Percentiles rank a stretch among this genome's conserved stretches.
Evolutionary conservation across 2,113 vertebrate genomes (phyloP).

Genomic region (Dromiciops gliroides): DNA sequence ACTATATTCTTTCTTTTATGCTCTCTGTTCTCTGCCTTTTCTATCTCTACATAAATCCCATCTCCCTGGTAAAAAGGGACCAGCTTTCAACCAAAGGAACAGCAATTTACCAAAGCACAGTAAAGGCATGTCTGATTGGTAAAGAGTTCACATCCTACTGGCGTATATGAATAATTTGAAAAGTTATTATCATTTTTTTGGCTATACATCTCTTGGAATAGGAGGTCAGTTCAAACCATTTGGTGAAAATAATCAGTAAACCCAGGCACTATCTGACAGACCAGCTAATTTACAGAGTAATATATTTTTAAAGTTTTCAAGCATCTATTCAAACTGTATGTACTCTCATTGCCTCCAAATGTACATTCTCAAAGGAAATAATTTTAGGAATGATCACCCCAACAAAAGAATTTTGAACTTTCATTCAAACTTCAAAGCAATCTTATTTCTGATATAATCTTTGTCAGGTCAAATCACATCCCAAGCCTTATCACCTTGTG

Average conservation of each 20-base stretch:
- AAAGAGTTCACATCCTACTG: not conserved
- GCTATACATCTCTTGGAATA: not conserved
- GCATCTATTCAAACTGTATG: not conserved
- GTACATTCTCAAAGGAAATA: constrained; percentile 6
- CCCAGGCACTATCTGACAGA: not conserved
- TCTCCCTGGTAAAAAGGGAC: not conserved
- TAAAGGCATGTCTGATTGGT: not conserved
- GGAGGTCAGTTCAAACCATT: not conserved
- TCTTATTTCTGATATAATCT: not conserved
- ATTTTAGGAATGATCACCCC: not conserved
- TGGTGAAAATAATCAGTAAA: not conserved
- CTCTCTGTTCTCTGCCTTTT: not conserved
- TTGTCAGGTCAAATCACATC: not conserved
- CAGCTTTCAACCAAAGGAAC: not conserved
- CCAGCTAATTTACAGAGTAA: not conserved
- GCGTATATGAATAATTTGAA: not conserved
- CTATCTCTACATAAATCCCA: not conserved
- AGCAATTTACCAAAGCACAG: not conserved
- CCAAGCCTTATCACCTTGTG: not conserved
- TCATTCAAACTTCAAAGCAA: not conserved
- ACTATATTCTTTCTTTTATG: not conserved
- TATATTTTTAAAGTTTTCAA: constrained; percentile 9
- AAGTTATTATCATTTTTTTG: not conserved
- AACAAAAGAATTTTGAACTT: not conserved
- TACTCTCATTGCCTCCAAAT: constrained; percentile 6